Evolutionary conservation across 2,113 vertebrate genomes (phyloP).

Genomic region (Panthera tigris): DNA sequence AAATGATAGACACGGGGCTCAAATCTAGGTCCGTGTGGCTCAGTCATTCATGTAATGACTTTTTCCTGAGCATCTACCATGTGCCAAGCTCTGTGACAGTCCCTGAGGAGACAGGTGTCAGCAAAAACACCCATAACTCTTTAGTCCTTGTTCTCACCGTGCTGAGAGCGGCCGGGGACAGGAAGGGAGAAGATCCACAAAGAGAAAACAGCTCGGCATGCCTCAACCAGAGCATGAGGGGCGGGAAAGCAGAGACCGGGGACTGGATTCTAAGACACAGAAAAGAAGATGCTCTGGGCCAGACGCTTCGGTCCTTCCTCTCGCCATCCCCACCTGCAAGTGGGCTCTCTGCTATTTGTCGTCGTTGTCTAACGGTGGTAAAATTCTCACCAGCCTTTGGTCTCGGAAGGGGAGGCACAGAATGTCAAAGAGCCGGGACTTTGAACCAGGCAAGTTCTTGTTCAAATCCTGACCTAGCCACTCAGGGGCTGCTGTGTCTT

Average conservation of each 20-base stretch:
- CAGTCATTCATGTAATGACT: not conserved
- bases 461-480: not conserved
- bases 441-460: not conserved
- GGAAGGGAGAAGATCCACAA: rapidly evolving
- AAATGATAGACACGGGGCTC: not conserved
- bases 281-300: not conserved
- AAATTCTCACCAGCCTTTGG: not conserved
- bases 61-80: not conserved
- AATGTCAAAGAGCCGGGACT: not conserved
- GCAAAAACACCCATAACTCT: no score
- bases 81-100: not conserved
- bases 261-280: not conserved
- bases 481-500: not conserved
- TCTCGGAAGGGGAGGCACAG: not conserved
- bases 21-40: not conserved
- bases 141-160: rapidly evolving
- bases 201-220: not conserved
- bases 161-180: not conserved
- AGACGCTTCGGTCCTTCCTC: rapidly evolving
- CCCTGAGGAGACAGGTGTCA: not conserved
- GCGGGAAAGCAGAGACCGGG: not conserved
- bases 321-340: not conserved
- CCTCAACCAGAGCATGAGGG: rapidly evolving
- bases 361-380: no score
- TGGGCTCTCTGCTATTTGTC: not conserved